Percentiles rank a stretch among this genome's conserved stretches.
Evolutionary conservation across 1,140 invertebrate genomes (phyloP).

Genomic region (Latrodectus geometricus): DNA sequence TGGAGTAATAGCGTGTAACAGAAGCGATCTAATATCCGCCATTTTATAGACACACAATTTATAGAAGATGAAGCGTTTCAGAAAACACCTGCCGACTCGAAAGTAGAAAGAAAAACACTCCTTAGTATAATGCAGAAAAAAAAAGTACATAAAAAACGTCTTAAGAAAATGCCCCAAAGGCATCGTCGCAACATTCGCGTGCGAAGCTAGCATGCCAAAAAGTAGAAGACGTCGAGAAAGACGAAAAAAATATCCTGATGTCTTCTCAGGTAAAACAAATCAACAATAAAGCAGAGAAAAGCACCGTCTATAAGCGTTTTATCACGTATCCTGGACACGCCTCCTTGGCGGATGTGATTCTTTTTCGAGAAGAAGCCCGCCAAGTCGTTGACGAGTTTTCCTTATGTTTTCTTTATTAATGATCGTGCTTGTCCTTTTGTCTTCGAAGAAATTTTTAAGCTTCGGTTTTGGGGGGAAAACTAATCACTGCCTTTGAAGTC

Average conservation of each 20-base stretch:
- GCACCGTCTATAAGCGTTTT: constrained; percentile 41
- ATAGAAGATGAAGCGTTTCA: background rate
- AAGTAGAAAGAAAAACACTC: background rate
- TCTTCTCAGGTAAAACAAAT: constrained; percentile 47
- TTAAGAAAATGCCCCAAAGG: constrained; percentile 34
- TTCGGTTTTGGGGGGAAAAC: background rate
- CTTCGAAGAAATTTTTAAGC: constrained; percentile 27
- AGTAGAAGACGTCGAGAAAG: constrained; percentile 12
- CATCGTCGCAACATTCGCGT: constrained; percentile 21
- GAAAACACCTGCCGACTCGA: constrained; percentile 23
- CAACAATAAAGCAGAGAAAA: constrained; percentile 18
- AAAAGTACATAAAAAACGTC: background rate
- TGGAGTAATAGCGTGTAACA: background rate
- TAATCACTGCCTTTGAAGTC: constrained; percentile 23
- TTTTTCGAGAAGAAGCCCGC: background rate
- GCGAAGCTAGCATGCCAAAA: constrained; percentile 27
- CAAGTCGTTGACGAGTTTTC: constrained; percentile 26
- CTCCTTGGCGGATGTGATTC: background rate
- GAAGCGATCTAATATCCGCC: constrained; percentile 35
- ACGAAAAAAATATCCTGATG: constrained; percentile 10
- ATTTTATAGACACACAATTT: constrained; percentile 17
- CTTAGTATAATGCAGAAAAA: background rate
- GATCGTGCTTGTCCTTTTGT: constrained; percentile 16
- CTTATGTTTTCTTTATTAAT: constrained; percentile 23
- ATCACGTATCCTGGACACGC: constrained; percentile 30